Evolutionary conservation across 2,888 invertebrate genomes (phyloP).

Genomic region (Apoda limacodes): DNA sequence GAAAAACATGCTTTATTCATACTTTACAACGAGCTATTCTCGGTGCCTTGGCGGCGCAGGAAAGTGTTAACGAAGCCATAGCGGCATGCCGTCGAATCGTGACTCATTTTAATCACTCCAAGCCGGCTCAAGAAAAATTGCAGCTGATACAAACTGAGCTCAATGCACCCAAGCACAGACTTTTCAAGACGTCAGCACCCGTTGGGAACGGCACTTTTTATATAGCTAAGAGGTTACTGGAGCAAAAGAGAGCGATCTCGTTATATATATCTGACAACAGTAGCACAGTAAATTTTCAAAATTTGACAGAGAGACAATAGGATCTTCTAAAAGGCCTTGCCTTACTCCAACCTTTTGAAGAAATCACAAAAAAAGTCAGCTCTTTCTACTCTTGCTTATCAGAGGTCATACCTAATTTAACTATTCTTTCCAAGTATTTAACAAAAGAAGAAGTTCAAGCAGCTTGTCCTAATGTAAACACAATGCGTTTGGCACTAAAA

Average conservation of each 20-base stretch:
- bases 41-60: constrained; percentile 3
- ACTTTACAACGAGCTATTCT: constrained; percentile 5
- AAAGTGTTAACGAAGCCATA: constrained; percentile 3
- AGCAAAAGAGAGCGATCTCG: too few species aligned
- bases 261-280: too few species aligned
- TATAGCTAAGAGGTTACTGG: too few species aligned
- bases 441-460: too few species aligned
- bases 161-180: constrained; percentile 5
- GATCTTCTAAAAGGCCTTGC: constrained; percentile 3
- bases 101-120: constrained; percentile 4
- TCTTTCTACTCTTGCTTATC: constrained; percentile 4
- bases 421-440: too few species aligned
- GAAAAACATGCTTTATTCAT: constrained; percentile 6
- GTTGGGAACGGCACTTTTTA: too few species aligned
- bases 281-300: too few species aligned
- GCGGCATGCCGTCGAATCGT: constrained; percentile 1
- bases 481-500: too few species aligned
- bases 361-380: constrained; percentile 6
- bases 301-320: constrained; percentile 1
- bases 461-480: too few species aligned
- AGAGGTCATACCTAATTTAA: too few species aligned
- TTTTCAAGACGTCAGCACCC: constrained; percentile 6
- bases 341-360: constrained; percentile 4
- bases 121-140: constrained; percentile 6
- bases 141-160: constrained; percentile 2